Evolutionary conservation across 2,797 vertebrate species (phyloP).

Genomic region (Ibycter americanus): DNA sequence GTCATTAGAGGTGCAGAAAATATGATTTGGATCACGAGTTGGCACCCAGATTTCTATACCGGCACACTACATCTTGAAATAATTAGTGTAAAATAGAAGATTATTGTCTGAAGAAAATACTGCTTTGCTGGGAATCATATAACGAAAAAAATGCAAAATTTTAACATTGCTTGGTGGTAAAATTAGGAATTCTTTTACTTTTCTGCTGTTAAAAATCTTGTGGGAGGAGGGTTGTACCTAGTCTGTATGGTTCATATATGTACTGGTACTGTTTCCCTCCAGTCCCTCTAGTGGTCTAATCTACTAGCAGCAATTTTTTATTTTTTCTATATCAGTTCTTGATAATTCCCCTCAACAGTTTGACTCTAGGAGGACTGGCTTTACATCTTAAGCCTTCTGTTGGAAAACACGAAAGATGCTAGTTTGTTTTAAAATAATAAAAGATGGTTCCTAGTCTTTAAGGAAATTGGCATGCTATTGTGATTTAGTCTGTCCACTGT

Average conservation of each 20-base stretch:
- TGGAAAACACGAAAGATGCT: not conserved
- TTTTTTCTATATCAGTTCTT: not conserved
- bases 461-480: not conserved
- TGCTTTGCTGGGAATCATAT: not conserved
- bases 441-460: not conserved
- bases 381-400: not conserved
- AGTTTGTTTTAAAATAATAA: not conserved
- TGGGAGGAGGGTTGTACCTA: not conserved
- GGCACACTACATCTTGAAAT: not conserved
- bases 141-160: not conserved
- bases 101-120: not conserved
- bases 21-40: not conserved
- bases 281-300: conserved; percentile 22
- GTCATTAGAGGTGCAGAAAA: not conserved
- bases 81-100: not conserved
- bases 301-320: not conserved
- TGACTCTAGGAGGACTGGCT: not conserved
- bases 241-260: not conserved
- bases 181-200: not conserved
- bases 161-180: not conserved
- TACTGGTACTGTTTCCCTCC: not conserved
- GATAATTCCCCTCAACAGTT: not conserved
- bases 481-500: not conserved
- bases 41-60: not conserved
- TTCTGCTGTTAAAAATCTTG: not conserved